Evolutionary conservation across 2,888 invertebrate species (phyloP).

Genomic region (Dynastes tityus): DNA sequence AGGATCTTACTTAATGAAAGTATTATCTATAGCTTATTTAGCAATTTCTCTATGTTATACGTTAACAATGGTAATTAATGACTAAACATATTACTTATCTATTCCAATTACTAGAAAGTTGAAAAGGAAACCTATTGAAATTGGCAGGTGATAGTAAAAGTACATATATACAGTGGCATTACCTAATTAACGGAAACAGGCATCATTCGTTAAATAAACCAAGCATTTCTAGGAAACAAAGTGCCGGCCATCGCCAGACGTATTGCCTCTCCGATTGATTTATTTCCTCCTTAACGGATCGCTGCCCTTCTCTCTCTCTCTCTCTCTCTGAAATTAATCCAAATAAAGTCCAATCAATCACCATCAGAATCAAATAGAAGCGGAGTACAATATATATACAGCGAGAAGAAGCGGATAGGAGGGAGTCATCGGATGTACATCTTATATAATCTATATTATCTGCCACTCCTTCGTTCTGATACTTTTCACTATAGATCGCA

Average conservation of each 20-base stretch:
- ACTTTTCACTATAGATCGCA: conserved; percentile 35
- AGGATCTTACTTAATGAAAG: too few species aligned
- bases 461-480: conserved; percentile 31
- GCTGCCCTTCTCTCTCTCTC: not conserved
- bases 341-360: conserved; percentile 41
- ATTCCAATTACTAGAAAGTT: too few species aligned
- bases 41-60: too few species aligned
- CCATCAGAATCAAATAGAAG: conserved; percentile 37
- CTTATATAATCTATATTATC: not conserved
- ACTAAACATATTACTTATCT: too few species aligned
- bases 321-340: conserved; percentile 29
- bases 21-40: too few species aligned
- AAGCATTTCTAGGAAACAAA: conserved; percentile 3
- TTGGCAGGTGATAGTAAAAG: too few species aligned
- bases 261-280: conserved; percentile 15
- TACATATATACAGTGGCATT: too few species aligned
- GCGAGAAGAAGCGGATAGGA: conserved; percentile 13
- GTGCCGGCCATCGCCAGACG: not conserved
- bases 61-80: too few species aligned
- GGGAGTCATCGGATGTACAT: conserved; percentile 20
- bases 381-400: conserved; percentile 1
- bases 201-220: not conserved
- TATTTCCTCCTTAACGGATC: conserved; percentile 29
- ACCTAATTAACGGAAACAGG: not conserved
- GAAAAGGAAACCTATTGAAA: too few species aligned